Conservation (phyloP, 2,888 invertebrate species). For the Odontothrips loti region DNA sequence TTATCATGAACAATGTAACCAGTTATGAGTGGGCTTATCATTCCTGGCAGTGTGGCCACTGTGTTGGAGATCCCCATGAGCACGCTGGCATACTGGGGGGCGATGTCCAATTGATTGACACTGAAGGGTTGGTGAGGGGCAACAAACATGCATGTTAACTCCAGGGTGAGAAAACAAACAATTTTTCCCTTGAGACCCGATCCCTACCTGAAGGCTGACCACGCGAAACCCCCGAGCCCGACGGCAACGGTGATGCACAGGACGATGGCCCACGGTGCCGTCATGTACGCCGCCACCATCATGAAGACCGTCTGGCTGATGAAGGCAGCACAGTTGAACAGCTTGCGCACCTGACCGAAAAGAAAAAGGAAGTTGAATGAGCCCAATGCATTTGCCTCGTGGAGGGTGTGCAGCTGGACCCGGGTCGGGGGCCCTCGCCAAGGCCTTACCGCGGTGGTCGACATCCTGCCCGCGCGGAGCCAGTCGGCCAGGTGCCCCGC, state of each 20-base stretch:
- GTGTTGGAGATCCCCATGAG: constrained; percentile 57
- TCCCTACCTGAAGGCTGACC: constrained; percentile 81
- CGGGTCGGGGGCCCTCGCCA: too few species aligned
- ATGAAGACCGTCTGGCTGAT: constrained; percentile 80
- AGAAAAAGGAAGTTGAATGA: constrained; percentile 27
- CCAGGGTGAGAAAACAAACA: neutral
- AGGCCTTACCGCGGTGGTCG: constrained; percentile 65
- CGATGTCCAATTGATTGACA: constrained; percentile 58
- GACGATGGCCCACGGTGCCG: constrained; percentile 64
- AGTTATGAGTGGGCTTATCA: constrained; percentile 53
- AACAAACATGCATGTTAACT: constrained; percentile 26
- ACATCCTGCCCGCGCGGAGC: constrained; percentile 58
- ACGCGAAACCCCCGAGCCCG: constrained; percentile 86
- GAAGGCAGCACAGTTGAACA: constrained; percentile 72
- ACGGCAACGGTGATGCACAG: constrained; percentile 82
- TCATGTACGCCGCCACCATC: constrained; percentile 71
- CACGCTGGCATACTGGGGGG: constrained; percentile 54
- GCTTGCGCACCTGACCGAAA: constrained; percentile 52
- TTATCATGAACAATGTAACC: constrained; percentile 49
- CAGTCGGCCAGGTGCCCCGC: constrained; percentile 82
- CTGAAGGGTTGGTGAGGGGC: constrained; percentile 48
- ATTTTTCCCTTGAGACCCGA: neutral
- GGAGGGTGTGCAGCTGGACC: too few species aligned
- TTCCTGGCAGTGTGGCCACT: constrained; percentile 55
- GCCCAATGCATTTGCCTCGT: too few species aligned